Evolutionary conservation across 2,113 vertebrate species (phyloP).

Genomic region (Hydropotes inermis): DNA sequence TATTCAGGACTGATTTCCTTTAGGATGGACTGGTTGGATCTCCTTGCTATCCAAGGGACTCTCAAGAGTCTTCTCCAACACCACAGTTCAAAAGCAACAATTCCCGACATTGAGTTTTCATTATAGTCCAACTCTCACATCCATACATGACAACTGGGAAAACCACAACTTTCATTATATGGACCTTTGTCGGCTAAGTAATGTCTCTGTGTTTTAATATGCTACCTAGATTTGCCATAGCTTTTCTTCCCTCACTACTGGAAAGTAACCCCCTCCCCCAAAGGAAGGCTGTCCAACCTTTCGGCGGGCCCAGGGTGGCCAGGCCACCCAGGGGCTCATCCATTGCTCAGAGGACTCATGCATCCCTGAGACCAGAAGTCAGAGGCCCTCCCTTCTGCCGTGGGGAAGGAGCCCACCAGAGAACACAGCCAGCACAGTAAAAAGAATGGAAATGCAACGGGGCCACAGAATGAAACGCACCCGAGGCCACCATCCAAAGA

Average conservation of each 20-base stretch:
- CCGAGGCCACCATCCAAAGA: fast-evolving
- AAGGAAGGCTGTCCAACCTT: not conserved
- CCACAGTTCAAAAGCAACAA: not conserved
- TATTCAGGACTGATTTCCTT: not conserved
- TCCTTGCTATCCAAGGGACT: not conserved
- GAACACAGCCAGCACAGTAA: not conserved
- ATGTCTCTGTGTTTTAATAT: too few species aligned
- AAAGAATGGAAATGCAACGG: fast-evolving
- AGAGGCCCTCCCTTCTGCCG: not conserved
- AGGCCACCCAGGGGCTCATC: fast-evolving
- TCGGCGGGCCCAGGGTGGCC: not conserved
- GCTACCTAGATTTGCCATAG: not conserved
- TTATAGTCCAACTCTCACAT: not conserved
- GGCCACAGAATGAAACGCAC: not conserved
- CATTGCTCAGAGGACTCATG: not conserved
- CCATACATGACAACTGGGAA: not conserved
- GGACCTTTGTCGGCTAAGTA: not conserved
- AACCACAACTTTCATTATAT: not conserved
- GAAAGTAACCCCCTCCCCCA: not conserved
- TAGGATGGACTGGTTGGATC: not conserved
- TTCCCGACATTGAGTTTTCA: not conserved
- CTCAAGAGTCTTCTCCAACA: not conserved
- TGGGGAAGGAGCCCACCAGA: not conserved
- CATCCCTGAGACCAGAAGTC: not conserved
- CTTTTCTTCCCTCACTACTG: too few species aligned